Conservation (phyloP, 2,888 invertebrate genomes). For the Chloromyia formosa region DNA sequence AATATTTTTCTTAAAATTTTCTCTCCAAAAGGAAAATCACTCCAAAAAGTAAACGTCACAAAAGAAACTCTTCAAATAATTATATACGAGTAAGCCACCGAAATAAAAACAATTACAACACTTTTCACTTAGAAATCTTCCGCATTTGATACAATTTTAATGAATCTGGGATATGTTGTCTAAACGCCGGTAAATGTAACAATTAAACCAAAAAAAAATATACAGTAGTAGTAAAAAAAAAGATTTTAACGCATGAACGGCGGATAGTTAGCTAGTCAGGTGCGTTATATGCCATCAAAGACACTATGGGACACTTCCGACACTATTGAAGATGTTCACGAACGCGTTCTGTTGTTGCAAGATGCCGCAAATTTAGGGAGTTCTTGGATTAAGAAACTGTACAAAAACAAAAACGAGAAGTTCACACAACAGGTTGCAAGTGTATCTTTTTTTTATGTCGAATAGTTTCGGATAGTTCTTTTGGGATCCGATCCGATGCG, state of each 20-base stretch:
- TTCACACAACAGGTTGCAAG: slow-evolving; percentile 9
- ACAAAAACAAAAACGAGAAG: not conserved
- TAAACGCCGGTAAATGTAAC: not conserved
- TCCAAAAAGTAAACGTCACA: not conserved
- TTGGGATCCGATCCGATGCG: not conserved
- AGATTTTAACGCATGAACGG: slow-evolving; percentile 3
- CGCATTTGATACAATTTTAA: slow-evolving; percentile 36
- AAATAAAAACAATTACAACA: slow-evolving; percentile 30
- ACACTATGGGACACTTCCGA: not conserved
- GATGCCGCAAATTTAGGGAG: not conserved
- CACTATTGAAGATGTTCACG: slow-evolving; percentile 6
- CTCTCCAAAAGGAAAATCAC: no score
- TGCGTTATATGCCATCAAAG: not conserved
- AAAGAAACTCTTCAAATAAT: slow-evolving; percentile 9
- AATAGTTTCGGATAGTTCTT: not conserved
- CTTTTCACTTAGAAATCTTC: slow-evolving; percentile 41
- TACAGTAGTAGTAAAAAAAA: not conserved
- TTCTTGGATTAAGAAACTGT: slow-evolving; percentile 8
- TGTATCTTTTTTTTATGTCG: not conserved
- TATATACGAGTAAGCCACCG: not conserved
- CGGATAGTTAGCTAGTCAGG: not conserved
- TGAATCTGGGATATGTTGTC: slow-evolving; percentile 11
- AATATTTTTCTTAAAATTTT: no score
- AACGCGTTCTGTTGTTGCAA: not conserved
- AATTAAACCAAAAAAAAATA: slow-evolving; percentile 10